These are phyloP conservation scores for Drosophila paulistorum DNA, from an alignment of 1,140 invertebrate species.

Conservation along the genomic window DNA sequence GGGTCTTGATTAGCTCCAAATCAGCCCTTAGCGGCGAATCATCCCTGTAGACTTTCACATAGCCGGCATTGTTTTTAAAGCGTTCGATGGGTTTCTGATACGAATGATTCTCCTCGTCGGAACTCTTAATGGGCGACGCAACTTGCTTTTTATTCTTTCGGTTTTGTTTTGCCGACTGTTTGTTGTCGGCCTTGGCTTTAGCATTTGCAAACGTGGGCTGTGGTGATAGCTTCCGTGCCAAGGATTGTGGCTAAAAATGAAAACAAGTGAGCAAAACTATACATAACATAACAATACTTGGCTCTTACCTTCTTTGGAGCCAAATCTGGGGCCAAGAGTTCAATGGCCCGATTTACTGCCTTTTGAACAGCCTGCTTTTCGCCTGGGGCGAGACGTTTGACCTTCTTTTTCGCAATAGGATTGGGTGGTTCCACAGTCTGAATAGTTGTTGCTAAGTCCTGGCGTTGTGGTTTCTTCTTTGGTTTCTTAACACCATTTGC, in stretches of 20 bases:
- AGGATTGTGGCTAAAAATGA: background rate
- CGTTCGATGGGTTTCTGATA: slow-evolving; percentile 14
- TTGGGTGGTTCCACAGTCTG: background rate
- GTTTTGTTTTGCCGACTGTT: slow-evolving; percentile 19
- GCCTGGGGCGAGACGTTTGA: slow-evolving; percentile 18
- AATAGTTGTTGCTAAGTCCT: background rate
- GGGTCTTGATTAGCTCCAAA: slow-evolving; percentile 41
- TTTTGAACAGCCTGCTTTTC: slow-evolving; percentile 21
- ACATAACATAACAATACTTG: background rate
- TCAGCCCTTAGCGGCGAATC: background rate
- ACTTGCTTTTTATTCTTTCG: slow-evolving; percentile 23
- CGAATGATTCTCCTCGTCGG: slow-evolving; percentile 59
- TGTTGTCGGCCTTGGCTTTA: slow-evolving; percentile 1
- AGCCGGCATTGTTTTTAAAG: slow-evolving; percentile 58
- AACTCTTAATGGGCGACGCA: slow-evolving; percentile 56
- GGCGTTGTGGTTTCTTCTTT: background rate
- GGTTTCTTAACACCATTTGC: background rate
- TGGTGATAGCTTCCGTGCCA: slow-evolving; percentile 13
- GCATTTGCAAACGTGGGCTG: background rate
- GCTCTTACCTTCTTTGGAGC: background rate
- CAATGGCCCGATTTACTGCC: background rate
- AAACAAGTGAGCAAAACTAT: background rate
- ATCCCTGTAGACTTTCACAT: slow-evolving; percentile 35
- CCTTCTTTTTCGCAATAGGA: background rate
- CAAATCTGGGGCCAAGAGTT: slow-evolving; percentile 4